A percentile compares a stretch with the other conserved stretches of the same genome.
These are phyloP conservation scores for Enoplosus armatus DNA, from an alignment of 2,797 vertebrate genomes.

Conservation along the genomic window DNA sequence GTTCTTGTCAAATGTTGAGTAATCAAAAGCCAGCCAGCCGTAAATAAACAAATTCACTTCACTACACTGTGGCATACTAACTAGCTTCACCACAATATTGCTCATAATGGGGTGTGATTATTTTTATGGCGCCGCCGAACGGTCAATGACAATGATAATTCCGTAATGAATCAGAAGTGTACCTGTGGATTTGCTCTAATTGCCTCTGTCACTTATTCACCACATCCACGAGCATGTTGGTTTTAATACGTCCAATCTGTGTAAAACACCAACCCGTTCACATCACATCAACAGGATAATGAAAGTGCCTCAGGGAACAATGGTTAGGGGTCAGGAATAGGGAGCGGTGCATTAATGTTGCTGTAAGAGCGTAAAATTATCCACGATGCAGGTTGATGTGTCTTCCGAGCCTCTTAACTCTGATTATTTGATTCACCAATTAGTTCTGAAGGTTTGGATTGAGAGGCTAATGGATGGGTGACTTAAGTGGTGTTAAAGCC, in stretches of 20 bases:
- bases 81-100: constrained; percentile 62
- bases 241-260: constrained; percentile 69
- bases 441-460: constrained; percentile 89
- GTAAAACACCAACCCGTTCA: constrained; percentile 60
- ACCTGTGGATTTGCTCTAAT: constrained; percentile 73
- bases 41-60: constrained; percentile 81
- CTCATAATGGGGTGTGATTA: constrained; percentile 71
- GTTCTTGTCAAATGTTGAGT: constrained; percentile 81
- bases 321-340: constrained; percentile 59
- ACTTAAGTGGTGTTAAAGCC: constrained; percentile 86
- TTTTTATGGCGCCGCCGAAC: constrained; percentile 69
- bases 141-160: constrained; percentile 72
- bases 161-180: constrained; percentile 72
- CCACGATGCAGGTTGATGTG: constrained; percentile 79
- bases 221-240: constrained; percentile 53
- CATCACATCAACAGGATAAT: constrained; percentile 52
- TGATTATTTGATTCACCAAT: constrained; percentile 88
- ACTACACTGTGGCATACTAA: constrained; percentile 69
- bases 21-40: constrained; percentile 78
- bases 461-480: constrained; percentile 63
- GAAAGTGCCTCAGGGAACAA: constrained; percentile 64
- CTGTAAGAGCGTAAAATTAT: constrained; percentile 61
- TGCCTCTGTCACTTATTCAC: constrained; percentile 54
- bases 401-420: constrained; percentile 88
- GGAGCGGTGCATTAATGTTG: constrained; percentile 65